Evolutionary conservation across 1,140 invertebrate genomes (phyloP), one percentile per base, ranked within the genome.

Genomic region (Saxidomus purpurata): DNA sequence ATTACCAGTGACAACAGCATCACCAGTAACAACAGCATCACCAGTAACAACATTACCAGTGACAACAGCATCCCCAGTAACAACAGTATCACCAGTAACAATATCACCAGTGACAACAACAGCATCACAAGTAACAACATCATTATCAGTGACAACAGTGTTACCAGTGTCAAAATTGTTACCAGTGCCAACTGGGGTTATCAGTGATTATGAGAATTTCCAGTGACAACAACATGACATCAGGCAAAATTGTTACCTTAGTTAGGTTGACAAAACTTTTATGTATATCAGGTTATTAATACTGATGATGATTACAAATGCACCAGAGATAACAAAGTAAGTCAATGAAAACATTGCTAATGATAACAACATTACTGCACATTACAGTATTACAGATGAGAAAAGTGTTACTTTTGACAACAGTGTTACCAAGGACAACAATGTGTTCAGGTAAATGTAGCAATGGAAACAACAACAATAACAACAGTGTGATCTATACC

Each of bases 401-500:
- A 61, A 61, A 22, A 61, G 59, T 61, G 59, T 61, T 11, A n/a
- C 22, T n/a, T 28, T 28, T n/a, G 28, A 61, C 59, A 61, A 43
- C 43, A 43, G 43, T 43, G 4, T 43, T 8, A 43, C 43, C 4
- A 28, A 25, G 17, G 63, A 43, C 43, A 43, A 43, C 15, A 15
- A 43, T 43, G 43, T 43, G 15, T 43, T 43, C 4, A 43, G 43
- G 43, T 4, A 77, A 28, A 77, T 11, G n/a, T 77, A 47, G 28
- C 28, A 31, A 55, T 36, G 6, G 55, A 49, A 80, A 80, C 43
- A 80, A 80, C n/a, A 80, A 52, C 74, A 79, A 28, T 43, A 79
- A 79, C 38, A 49, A 28, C 0, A 38, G 49, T 34, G 49, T 31
- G 19, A 43, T 80, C 13, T 55, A 3, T 80, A 80, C 77, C 77